Evolutionary conservation across 2,113 vertebrate species (phyloP).

Genomic region (Psophia crepitans): DNA sequence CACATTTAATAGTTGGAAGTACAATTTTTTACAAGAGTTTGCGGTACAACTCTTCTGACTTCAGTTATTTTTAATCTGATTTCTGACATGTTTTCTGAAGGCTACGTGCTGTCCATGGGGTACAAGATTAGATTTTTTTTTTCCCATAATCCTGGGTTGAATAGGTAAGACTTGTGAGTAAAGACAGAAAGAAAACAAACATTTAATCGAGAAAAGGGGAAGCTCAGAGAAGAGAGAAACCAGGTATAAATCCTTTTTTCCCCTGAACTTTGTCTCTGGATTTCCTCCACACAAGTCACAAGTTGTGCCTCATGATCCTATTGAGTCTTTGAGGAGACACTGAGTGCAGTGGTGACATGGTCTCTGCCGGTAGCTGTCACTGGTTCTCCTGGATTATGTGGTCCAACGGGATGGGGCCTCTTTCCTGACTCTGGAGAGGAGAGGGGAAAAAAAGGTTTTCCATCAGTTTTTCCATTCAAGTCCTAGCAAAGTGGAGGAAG

Average conservation of each 20-base stretch:
- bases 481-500: not conserved
- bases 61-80: not conserved
- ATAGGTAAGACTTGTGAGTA: not conserved
- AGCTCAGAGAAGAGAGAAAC: not conserved
- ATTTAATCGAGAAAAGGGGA: not conserved
- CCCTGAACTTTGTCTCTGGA: not conserved
- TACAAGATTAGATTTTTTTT: not conserved
- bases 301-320: not conserved
- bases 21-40: not conserved
- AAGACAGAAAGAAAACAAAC: not conserved
- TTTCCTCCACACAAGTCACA: not conserved
- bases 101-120: rapidly evolving
- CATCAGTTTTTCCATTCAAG: not conserved
- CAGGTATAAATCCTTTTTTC: not conserved
- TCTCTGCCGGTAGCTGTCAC: not conserved
- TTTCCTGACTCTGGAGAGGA: not conserved
- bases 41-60: not conserved
- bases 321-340: not conserved
- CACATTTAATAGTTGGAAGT: not conserved
- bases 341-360: rapidly evolving
- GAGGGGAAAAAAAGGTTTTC: not conserved
- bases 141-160: not conserved
- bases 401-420: not conserved
- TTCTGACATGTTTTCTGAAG: not conserved
- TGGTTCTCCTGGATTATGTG: not conserved